A percentile compares a stretch with the other conserved stretches of the same genome.
phyloP scores from a whole-genome alignment of 2,113 vertebrate species.

The Cyphomyrus plagiostoma region DNA sequence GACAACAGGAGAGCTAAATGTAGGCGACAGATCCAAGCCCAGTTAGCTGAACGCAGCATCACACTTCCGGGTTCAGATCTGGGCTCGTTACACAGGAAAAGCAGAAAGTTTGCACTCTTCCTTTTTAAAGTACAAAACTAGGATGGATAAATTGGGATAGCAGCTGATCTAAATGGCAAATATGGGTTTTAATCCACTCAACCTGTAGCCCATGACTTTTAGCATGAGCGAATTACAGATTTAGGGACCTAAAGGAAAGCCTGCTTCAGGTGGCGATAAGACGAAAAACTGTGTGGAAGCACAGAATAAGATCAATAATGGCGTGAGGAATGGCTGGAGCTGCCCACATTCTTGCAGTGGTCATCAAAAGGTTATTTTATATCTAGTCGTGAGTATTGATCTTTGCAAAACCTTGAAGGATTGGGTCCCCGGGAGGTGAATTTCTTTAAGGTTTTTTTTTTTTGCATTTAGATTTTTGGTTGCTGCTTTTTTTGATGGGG shows the following conservation, averaged over 20 bases:
- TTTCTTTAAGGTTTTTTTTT: conserved; percentile 56
- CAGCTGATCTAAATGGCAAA: neutral
- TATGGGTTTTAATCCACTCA: neutral
- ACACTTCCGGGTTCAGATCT: neutral
- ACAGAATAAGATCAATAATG: conserved; percentile 68
- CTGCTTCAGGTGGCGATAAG: conserved; percentile 50
- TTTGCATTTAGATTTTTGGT: conserved; percentile 54
- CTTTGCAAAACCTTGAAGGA: conserved; percentile 57
- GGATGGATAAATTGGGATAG: neutral
- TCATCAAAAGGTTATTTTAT: conserved; percentile 90
- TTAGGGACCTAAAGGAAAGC: conserved; percentile 14
- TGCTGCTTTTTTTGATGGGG: conserved; percentile 13
- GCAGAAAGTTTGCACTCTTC: neutral
- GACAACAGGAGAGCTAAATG: neutral
- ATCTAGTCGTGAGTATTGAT: conserved; percentile 80
- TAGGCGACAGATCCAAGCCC: neutral
- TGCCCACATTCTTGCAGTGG: conserved; percentile 70
- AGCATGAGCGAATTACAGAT: conserved; percentile 22
- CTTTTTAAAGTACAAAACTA: neutral
- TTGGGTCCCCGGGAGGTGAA: conserved; percentile 51
- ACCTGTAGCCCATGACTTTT: neutral
- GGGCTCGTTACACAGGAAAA: neutral
- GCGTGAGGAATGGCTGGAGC: conserved; percentile 63
- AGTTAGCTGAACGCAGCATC: neutral
- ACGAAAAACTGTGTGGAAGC: conserved; percentile 42